Base-by-base conservation (phyloP, 2,797 vertebrate genomes). In the Pelochelys cantorii region DNA sequence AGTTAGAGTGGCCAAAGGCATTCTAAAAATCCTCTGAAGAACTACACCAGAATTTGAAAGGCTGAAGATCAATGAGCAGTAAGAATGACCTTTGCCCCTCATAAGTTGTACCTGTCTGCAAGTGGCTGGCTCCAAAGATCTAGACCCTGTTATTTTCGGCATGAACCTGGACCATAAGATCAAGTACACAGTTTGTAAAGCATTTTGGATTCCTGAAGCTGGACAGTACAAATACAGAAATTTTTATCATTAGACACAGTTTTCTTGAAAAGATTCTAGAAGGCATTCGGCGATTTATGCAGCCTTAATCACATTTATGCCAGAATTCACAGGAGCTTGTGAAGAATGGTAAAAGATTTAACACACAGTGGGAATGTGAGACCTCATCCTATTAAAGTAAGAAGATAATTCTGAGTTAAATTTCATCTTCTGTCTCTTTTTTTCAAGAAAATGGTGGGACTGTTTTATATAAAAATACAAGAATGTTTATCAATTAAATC, bases 391-490 rank as follows among this genome's bases (percentile, higher is more conserved):
- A 42, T 11, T 82, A 84, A 93, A 92, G 37, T 65, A 81, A 92
- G 37, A 85, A 4, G 18, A 12, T 13, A 52, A 75, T 48, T 93
- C 92, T 81, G 84, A 92, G 48, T 31, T 92, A 65, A 92, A 92
- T 91, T 92, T 56, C 23, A 78, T 71, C 75, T 81, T 85, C 53
- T 83, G 23, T n/a, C 29, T 34, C 29, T 48, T 71, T 79, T 75
- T 91, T 13, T 83, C 25, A 83, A n/a, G 83, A 92, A 88, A 95
- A 88, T 3, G 27, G 42, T 2, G 22, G 3, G 23, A 2, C 15
- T 86, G n/a, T 81, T 94, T 93, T 93, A 82, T n/a, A 37, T 59
- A 57, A 83, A 94, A 88, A 81, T 85, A 80, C 83, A 96, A 87
- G 29, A 90, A 90, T 77, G 5, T 4, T 31, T 93, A 90, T 53